These are phyloP conservation scores for Hydra vulgaris DNA, from an alignment of 30 jellyfish, hydroid and myxozoan genomes.

Conservation along the genomic window DNA sequence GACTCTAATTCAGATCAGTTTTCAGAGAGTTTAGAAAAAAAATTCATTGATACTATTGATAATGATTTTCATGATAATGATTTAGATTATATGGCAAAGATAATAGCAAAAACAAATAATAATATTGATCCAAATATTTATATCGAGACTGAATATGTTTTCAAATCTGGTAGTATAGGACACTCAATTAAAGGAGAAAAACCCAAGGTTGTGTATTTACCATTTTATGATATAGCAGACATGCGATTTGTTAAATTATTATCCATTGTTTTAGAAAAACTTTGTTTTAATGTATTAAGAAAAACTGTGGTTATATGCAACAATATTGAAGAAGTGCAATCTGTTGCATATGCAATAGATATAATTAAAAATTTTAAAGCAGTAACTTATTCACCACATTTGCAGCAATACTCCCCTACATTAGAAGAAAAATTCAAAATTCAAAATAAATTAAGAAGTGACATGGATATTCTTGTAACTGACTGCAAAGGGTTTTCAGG, in stretches of 20 bases:
- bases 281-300: not conserved
- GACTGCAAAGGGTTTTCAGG: not conserved
- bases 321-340: not conserved
- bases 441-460: not conserved
- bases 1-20: not conserved
- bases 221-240: not conserved
- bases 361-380: not conserved
- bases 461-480: not conserved
- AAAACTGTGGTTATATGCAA: not conserved
- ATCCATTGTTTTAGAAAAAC: not conserved
- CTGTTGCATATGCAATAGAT: not conserved
- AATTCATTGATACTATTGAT: not conserved
- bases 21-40: not conserved
- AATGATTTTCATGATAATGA: not conserved
- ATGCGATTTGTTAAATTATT: not conserved
- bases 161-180: not conserved
- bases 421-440: not conserved
- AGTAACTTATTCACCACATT: not conserved
- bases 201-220: not conserved
- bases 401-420: not conserved
- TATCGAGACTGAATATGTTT: not conserved
- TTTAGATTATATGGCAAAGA: not conserved
- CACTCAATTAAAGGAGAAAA: not conserved
- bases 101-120: not conserved
- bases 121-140: not conserved